These are phyloP conservation scores for Pterocles gutturalis DNA, from an alignment of 2,113 vertebrate genomes.

Conservation along the genomic window DNA sequence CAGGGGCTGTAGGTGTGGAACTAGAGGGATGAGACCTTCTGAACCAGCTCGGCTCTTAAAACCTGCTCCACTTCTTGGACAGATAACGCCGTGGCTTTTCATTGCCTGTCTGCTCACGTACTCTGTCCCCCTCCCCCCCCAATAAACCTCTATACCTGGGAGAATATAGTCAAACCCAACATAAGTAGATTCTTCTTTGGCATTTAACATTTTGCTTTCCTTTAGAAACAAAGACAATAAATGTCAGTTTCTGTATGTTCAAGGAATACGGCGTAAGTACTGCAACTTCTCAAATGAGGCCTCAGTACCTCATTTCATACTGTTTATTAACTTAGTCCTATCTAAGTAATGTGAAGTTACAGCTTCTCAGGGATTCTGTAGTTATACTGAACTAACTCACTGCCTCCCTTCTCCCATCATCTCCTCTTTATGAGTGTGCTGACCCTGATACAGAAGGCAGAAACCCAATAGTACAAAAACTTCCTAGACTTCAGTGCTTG, in stretches of 20 bases:
- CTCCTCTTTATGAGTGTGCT: neutral
- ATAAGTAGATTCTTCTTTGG: neutral
- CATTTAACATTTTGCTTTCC: neutral
- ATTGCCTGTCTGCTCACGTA: neutral
- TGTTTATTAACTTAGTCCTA: neutral
- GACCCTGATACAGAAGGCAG: neutral
- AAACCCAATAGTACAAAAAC: fast-evolving
- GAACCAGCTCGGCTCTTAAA: neutral
- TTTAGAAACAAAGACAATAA: too few relatives aligned
- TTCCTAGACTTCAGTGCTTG: neutral
- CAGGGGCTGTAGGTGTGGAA: neutral
- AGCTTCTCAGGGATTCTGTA: too few relatives aligned
- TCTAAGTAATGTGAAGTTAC: neutral
- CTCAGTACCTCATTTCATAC: neutral
- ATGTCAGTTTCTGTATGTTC: neutral
- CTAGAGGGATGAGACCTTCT: neutral
- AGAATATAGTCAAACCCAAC: neutral
- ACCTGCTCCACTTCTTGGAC: neutral
- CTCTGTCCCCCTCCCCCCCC: fast-evolving
- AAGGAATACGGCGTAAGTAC: neutral
- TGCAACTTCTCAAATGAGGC: neutral
- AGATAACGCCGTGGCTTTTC: neutral
- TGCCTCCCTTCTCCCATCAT: neutral
- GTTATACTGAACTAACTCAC: neutral
- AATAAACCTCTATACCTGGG: neutral